These are phyloP conservation scores for Apaloderma vittatum DNA, from an alignment of 2,113 vertebrate genomes.

Conservation along the genomic window DNA sequence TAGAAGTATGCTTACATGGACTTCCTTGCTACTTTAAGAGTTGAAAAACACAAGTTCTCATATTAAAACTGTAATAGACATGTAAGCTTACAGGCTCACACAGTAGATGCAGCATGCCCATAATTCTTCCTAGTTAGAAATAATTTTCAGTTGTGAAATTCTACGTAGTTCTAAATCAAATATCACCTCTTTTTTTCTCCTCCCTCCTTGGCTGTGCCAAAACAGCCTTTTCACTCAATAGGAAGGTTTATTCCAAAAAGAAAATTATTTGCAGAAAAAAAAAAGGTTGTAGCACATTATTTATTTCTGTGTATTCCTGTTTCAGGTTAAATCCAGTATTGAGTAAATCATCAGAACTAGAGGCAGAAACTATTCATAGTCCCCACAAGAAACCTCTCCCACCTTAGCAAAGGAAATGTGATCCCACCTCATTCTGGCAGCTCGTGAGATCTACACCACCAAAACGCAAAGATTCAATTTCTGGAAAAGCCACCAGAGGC, in stretches of 20 bases:
- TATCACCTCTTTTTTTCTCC: not conserved
- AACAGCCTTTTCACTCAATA: not conserved
- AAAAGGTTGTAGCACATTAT: not conserved
- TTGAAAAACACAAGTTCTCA: not conserved
- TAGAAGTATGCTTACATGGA: not conserved
- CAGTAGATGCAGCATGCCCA: accelerated
- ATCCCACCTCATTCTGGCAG: not conserved
- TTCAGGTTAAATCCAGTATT: not conserved
- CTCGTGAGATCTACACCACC: not conserved
- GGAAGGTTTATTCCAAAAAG: not conserved
- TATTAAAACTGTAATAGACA: not conserved
- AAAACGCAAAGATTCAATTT: not conserved
- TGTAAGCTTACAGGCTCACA: not conserved
- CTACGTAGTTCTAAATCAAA: not conserved
- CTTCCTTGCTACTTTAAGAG: not conserved
- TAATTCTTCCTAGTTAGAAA: not conserved
- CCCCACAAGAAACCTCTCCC: not conserved
- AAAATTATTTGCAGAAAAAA: not conserved
- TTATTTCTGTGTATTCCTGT: not conserved
- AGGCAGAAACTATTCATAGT: not conserved
- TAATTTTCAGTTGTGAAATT: not conserved
- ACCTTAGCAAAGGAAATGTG: not conserved
- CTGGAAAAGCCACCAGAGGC: not conserved
- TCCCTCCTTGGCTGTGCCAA: not conserved
- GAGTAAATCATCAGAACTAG: not conserved